Evolutionary conservation across 2,888 invertebrate species (phyloP).

Genomic region (Octonoba sinensis): DNA sequence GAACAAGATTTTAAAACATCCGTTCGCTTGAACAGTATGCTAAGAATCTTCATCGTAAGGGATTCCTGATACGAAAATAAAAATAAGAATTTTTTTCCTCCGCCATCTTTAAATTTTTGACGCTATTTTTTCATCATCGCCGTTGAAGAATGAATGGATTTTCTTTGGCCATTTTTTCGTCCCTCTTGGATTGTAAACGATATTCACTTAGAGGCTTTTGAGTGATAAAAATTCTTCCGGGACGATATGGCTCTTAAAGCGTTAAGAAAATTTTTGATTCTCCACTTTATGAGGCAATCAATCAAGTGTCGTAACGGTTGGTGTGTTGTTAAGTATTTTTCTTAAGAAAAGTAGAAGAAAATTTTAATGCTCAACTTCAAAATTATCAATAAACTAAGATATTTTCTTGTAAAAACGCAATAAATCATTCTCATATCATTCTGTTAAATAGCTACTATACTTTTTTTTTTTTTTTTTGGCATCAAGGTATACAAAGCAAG

Average conservation of each 20-base stretch:
- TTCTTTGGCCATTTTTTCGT: background rate
- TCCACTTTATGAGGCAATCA: slow-evolving; percentile 6
- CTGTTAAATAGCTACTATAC: too few species aligned
- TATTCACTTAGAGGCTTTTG: background rate
- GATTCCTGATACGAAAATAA: slow-evolving; percentile 55
- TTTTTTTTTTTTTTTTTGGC: too few species aligned
- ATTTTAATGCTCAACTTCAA: too few species aligned
- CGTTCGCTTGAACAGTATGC: slow-evolving; percentile 1
- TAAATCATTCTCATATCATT: too few species aligned
- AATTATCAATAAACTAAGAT: too few species aligned
- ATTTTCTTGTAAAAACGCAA: too few species aligned
- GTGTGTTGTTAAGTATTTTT: too few species aligned
- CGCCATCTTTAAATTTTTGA: slow-evolving; percentile 12
- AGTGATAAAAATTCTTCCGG: slow-evolving; percentile 11
- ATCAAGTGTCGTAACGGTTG: slow-evolving; percentile 1
- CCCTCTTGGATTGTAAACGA: too few species aligned
- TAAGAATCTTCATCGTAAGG: slow-evolving; percentile 34
- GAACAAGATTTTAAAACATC: slow-evolving; percentile 39
- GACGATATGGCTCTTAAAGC: background rate
- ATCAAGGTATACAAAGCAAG: too few species aligned
- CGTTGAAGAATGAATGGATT: background rate
- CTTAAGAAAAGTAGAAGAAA: too few species aligned
- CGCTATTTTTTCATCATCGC: slow-evolving; percentile 1
- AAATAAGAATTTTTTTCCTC: slow-evolving; percentile 35
- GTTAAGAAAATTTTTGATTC: background rate